Evolutionary conservation across 1,140 invertebrate genomes (phyloP).

Genomic region (Octopus bimaculoides): DNA sequence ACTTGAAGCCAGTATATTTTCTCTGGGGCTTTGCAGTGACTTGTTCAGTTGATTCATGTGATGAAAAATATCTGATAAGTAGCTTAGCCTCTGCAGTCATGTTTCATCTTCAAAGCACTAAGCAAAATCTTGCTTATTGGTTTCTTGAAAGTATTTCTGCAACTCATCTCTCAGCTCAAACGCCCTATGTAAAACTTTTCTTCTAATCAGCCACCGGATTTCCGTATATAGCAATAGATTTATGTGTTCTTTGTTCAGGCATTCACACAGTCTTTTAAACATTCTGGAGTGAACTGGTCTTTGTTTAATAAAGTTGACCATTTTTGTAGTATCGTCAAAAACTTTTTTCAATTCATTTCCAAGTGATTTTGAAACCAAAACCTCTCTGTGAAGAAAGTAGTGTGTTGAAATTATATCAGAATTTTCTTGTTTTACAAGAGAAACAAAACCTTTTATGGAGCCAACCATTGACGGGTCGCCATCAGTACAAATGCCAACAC

Average conservation of each 20-base stretch:
- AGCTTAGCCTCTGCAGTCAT: neutral
- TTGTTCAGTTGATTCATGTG: constrained; percentile 9
- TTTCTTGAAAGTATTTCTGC: constrained; percentile 11
- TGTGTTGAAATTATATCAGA: too few relatives aligned
- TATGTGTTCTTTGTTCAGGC: neutral
- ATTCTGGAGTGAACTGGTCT: neutral
- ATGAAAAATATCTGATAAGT: constrained; percentile 1
- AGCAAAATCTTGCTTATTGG: constrained; percentile 7
- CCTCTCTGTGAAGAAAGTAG: too few relatives aligned
- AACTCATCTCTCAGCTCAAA: constrained; percentile 11
- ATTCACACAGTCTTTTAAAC: neutral
- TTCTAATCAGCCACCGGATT: neutral
- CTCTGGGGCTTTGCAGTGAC: neutral
- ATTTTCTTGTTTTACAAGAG: too few relatives aligned
- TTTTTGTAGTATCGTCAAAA: too few relatives aligned
- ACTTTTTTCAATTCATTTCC: too few relatives aligned
- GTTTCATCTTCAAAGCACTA: constrained; percentile 9
- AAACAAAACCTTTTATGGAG: too few relatives aligned
- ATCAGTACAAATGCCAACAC: too few relatives aligned
- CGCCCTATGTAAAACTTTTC: neutral
- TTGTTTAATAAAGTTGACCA: too few relatives aligned
- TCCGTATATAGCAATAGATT: constrained; percentile 7
- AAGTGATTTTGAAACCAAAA: too few relatives aligned
- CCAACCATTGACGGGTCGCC: too few relatives aligned
- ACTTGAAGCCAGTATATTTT: constrained; percentile 10